These are phyloP conservation scores for Helicoverpa zea DNA, from an alignment of 1,140 invertebrate species.

Conservation along the genomic window DNA sequence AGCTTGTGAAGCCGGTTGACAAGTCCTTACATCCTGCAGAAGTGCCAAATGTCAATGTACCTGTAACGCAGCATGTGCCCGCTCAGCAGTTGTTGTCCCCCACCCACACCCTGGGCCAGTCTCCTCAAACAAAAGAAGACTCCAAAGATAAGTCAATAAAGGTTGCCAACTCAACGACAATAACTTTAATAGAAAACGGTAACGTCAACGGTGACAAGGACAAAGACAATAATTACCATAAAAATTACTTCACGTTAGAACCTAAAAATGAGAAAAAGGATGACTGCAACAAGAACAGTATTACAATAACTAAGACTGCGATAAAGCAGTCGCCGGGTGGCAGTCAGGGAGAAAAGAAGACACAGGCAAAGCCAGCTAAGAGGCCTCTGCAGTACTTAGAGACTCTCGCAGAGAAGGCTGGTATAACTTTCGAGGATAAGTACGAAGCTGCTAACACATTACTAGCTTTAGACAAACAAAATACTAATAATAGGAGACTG, in stretches of 20 bases:
- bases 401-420: constrained; percentile 89
- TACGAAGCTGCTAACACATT: constrained; percentile 89
- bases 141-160: constrained; percentile 81
- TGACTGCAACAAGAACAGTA: constrained; percentile 80
- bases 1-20: constrained; percentile 69
- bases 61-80: constrained; percentile 80
- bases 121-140: constrained; percentile 73
- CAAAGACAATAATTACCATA: constrained; percentile 77
- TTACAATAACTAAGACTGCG: constrained; percentile 80
- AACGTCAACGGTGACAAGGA: constrained; percentile 75
- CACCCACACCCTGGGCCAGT: constrained; percentile 63
- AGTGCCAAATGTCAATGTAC: constrained; percentile 66
- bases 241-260: constrained; percentile 82
- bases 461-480: constrained; percentile 86
- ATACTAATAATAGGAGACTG: constrained; percentile 72
- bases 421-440: constrained; percentile 90
- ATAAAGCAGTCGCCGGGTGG: constrained; percentile 74
- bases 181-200: constrained; percentile 79
- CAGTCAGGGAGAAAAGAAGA: constrained; percentile 72
- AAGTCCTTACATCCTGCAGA: constrained; percentile 68
- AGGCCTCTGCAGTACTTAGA: constrained; percentile 89
- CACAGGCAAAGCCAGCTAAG: constrained; percentile 67
- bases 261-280: constrained; percentile 83
- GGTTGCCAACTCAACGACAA: constrained; percentile 81
- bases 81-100: constrained; percentile 74